Evolutionary conservation across 2,797 vertebrate species (phyloP), one percentile per base, ranked within the genome.

Genomic region (Peromyscus eremicus): DNA sequence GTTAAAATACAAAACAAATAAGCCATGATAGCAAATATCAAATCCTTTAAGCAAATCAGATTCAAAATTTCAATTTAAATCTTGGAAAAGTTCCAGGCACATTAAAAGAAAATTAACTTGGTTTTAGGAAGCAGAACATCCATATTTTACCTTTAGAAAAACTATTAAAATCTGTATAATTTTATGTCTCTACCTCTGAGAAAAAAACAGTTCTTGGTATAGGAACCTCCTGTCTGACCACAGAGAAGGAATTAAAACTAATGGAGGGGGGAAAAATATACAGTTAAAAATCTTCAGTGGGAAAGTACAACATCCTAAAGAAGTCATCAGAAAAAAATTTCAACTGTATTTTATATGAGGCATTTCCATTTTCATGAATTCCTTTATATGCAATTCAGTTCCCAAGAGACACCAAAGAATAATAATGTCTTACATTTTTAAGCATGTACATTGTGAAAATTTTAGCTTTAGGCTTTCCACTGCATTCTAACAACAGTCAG

Each of bases 21-120:
- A 71, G 64, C 37, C 88, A 0, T 21, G 6, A 85, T 80, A 60
- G 66, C 46, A 97, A 97, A 95, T 96, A 96, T 71, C 52, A 95
- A 97, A 92, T 89, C 93, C 57, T 96, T 97, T 81, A 96, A 64
- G 19, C 86, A 95, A 97, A 97, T 96, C 0, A 3, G 97, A 98
- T 96, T 97, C 77, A 95, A 94, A 94, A 98, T 70, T 97, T 96
- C 95, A 94, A 89, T 98, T 98, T 98, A 98, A 98, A 98, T 60
- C 82, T 95, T 98, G 98, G 97, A 93, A 97, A 97, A 0, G 4
- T 86, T 98, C 97, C 97, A 98, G 95, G 80, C 90, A 93, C 95
- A 97, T 98, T 98, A 98, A 98, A 98, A 96, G 96, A 79, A 97
- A 98, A 97, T 98, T 96, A 97, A 97, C 97, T 98, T 89, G 25